Percentiles rank a stretch among this genome's conserved stretches.
Conservation (phyloP, 2,888 invertebrate species). For the Mythimna impura region DNA sequence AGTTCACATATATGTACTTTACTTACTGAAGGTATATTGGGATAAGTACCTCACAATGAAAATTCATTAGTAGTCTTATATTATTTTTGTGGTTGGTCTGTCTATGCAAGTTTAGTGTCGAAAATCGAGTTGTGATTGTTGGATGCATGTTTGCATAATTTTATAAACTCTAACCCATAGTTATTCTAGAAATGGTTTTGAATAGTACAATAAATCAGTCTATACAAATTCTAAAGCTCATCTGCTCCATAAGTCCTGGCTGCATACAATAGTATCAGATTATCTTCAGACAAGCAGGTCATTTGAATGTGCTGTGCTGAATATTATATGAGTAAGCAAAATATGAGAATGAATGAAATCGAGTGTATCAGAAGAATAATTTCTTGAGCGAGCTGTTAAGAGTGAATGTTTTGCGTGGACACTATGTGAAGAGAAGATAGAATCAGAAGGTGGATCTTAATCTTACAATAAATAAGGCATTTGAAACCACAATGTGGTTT, state of each 20-base stretch:
- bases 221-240: constrained; percentile 15
- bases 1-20: background rate
- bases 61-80: background rate
- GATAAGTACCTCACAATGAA: background rate
- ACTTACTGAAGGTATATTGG: background rate
- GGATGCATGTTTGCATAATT: background rate
- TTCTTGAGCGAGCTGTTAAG: constrained; percentile 45
- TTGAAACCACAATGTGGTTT: background rate
- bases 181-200: constrained; percentile 10
- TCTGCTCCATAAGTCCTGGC: constrained; percentile 15
- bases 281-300: constrained; percentile 25
- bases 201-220: constrained; percentile 13
- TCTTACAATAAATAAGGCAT: background rate
- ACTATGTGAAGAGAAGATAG: background rate
- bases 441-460: constrained; percentile 8
- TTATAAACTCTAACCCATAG: background rate
- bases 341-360: constrained; percentile 22
- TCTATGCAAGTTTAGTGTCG: background rate
- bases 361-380: constrained; percentile 44
- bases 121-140: background rate
- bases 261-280: constrained; percentile 42
- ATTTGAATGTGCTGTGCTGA: constrained; percentile 30
- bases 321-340: constrained; percentile 30
- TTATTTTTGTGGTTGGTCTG: no score
- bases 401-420: constrained; percentile 27